Evolutionary conservation across 1,140 invertebrate genomes (phyloP).

Genomic region (Diuraphis noxia): DNA sequence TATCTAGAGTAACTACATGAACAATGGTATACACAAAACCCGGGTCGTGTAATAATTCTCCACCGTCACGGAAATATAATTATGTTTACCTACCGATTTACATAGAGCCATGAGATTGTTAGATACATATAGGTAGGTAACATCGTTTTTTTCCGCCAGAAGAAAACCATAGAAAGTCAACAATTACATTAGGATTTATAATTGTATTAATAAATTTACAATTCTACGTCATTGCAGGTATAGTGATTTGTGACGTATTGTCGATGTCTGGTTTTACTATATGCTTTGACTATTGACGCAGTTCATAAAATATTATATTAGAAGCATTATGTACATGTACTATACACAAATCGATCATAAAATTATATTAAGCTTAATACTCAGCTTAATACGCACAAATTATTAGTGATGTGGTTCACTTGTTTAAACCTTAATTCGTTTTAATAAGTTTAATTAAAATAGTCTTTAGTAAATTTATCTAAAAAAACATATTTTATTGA

Average conservation of each 20-base stretch:
- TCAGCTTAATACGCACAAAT: too few relatives aligned
- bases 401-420: neutral
- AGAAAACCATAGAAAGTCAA: neutral
- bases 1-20: constrained; percentile 19
- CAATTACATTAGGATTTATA: neutral
- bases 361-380: neutral
- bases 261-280: neutral
- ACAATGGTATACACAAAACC: constrained; percentile 30
- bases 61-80: constrained; percentile 24
- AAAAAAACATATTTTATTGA: neutral
- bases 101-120: constrained; percentile 3
- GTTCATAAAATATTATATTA: neutral
- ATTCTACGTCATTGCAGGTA: neutral
- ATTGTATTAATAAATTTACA: neutral
- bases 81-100: constrained; percentile 16
- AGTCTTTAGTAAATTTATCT: neutral
- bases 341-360: neutral
- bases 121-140: too few relatives aligned
- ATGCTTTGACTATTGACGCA: neutral
- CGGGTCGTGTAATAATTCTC: neutral
- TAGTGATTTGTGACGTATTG: neutral
- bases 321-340: neutral
- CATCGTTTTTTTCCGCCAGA: neutral
- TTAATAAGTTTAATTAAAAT: too few relatives aligned
- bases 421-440: too few relatives aligned